phyloP scores from a whole-genome alignment of 2,888 invertebrate genomes.

The Papilio protenor region DNA sequence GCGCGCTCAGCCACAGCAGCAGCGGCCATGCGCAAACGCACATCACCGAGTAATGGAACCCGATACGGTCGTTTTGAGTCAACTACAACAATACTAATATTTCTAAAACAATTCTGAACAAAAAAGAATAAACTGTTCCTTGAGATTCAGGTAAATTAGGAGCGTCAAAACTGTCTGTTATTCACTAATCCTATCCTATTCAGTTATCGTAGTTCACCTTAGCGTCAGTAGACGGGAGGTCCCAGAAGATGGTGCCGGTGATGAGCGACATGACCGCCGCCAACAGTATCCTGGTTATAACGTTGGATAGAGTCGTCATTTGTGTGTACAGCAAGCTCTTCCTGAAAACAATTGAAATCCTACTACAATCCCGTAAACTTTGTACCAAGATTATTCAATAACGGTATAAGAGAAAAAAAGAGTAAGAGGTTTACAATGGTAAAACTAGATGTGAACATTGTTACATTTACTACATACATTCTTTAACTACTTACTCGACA shows the following conservation, averaged over 20 bases:
- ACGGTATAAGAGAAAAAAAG: neutral
- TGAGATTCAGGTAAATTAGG: neutral
- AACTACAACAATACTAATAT: conserved; percentile 71
- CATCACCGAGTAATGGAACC: conserved; percentile 94
- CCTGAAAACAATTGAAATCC: conserved; percentile 59
- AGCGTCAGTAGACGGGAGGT: conserved; percentile 90
- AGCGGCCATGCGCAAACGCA: conserved; percentile 92
- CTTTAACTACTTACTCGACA: conserved; percentile 71
- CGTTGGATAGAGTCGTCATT: conserved; percentile 91
- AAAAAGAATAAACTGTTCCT: neutral
- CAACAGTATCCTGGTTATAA: conserved; percentile 90
- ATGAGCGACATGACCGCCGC: conserved; percentile 93
- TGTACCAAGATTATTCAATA: neutral
- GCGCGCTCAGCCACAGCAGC: conserved; percentile 85
- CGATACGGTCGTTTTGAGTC: conserved; percentile 90
- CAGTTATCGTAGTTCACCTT: conserved; percentile 59
- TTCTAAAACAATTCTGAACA: neutral
- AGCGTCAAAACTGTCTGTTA: neutral
- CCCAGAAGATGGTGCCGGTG: conserved; percentile 95
- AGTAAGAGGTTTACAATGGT: neutral
- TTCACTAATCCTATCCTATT: neutral
- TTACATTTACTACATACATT: neutral
- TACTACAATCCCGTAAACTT: too few species aligned
- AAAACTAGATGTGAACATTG: neutral
- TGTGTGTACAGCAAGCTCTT: conserved; percentile 92